phyloP scores from a whole-genome alignment of 2,888 invertebrate genomes.

The Dasysyrphus tricinctus region DNA sequence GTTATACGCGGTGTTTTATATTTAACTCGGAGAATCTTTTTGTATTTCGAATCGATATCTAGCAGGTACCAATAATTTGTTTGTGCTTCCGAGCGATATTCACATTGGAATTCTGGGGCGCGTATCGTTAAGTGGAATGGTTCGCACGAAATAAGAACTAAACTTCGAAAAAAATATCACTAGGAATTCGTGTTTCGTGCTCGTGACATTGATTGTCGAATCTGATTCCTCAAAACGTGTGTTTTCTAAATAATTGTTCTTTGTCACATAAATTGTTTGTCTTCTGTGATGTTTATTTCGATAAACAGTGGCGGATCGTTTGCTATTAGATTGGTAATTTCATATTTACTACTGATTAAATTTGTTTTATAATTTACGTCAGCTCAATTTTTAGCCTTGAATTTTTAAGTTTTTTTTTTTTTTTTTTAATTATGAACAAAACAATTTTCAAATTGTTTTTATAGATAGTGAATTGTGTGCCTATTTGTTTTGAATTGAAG shows the following conservation, averaged over 20 bases:
- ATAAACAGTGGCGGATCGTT: constrained; percentile 13
- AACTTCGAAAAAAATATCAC: neutral
- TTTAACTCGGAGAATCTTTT: constrained; percentile 26
- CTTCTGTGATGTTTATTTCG: constrained; percentile 33
- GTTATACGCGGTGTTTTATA: constrained; percentile 23
- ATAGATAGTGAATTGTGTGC: neutral
- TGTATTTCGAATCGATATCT: constrained; percentile 41
- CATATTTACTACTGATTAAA: constrained; percentile 1
- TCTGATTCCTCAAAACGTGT: constrained; percentile 23
- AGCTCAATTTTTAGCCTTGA: neutral
- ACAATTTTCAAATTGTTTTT: neutral
- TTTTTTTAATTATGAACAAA: neutral
- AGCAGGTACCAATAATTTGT: neutral
- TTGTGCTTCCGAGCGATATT: constrained; percentile 43
- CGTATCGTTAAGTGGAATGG: neutral
- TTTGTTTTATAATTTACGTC: constrained; percentile 5
- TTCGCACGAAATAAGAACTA: neutral
- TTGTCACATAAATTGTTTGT: neutral
- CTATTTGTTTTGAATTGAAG: neutral
- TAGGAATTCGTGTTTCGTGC: constrained; percentile 5
- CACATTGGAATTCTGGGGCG: constrained; percentile 13
- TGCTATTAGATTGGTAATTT: constrained; percentile 37
- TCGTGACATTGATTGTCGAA: constrained; percentile 31
- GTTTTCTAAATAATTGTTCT: constrained; percentile 25
- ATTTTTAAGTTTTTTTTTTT: neutral